Evolutionary conservation across 1,140 invertebrate species (phyloP).

Genomic region (Asbolus verrucosus): DNA sequence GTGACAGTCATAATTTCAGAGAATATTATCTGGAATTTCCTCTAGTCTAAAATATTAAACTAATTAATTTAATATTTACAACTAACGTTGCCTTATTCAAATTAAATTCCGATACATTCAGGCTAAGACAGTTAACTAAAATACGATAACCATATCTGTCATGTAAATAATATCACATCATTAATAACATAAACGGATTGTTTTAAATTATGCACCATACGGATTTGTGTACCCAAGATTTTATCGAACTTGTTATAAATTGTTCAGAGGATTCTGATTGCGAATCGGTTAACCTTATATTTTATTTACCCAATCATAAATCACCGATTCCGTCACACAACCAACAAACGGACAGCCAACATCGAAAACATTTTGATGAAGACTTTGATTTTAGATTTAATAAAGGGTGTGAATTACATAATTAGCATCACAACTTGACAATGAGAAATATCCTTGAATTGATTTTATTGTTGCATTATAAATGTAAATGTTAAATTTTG

Average conservation of each 20-base stretch:
- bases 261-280: conserved; percentile 5
- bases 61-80: conserved; percentile 19
- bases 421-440: background rate
- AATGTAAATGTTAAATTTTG: too few relatives aligned
- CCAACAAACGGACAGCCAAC: too few relatives aligned
- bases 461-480: too few relatives aligned
- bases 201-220: conserved; percentile 33
- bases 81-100: conserved; percentile 16
- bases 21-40: background rate
- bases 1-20: too few relatives aligned
- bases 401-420: too few relatives aligned
- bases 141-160: conserved; percentile 37
- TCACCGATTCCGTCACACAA: conserved; percentile 12
- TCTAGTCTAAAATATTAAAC: background rate
- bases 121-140: conserved; percentile 30
- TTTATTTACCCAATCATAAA: background rate
- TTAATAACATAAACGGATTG: conserved; percentile 26
- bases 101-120: conserved; percentile 18
- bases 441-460: conserved; percentile 2
- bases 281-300: conserved; percentile 14
- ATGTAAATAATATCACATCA: conserved; percentile 37
- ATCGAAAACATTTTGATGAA: too few relatives aligned
- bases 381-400: too few relatives aligned
- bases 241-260: conserved; percentile 38
- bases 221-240: conserved; percentile 33